phyloP scores from a whole-genome alignment of 2,888 invertebrate species.

The Bruchidius siliquastri region DNA sequence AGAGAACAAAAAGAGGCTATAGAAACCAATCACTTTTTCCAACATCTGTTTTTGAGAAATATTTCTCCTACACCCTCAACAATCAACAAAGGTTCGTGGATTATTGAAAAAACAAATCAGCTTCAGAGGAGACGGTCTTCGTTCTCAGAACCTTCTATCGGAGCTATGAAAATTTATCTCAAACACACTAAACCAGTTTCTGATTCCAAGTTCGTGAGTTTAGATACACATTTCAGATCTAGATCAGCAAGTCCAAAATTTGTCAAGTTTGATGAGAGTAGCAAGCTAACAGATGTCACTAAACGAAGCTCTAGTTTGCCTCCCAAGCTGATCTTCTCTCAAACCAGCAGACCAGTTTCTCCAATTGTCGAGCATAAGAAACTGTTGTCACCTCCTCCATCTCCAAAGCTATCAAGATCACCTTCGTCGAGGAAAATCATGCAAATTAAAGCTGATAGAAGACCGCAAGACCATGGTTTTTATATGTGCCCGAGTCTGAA shows the following conservation, averaged over 20 bases:
- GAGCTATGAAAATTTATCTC: conserved; percentile 60
- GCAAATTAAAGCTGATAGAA: conserved; percentile 21
- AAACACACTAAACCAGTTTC: conserved; percentile 66
- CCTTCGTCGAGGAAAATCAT: conserved; percentile 35
- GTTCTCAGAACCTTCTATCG: conserved; percentile 52
- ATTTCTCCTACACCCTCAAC: conserved; percentile 43
- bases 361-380: conserved; percentile 27
- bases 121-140: conserved; percentile 50
- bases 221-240: conserved; percentile 54
- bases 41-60: conserved; percentile 62
- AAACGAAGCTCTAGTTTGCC: conserved; percentile 51
- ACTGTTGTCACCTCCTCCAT: conserved; percentile 18
- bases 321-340: conserved; percentile 45
- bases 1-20: conserved; percentile 56
- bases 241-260: conserved; percentile 56
- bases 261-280: conserved; percentile 49
- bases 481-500: conserved; percentile 36
- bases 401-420: conserved; percentile 30
- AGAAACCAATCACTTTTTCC: conserved; percentile 64
- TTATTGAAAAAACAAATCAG: conserved; percentile 65
- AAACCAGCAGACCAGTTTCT: conserved; percentile 32
- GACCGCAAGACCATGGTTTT: conserved; percentile 18
- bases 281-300: conserved; percentile 5
- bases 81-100: conserved; percentile 51
- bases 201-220: conserved; percentile 65